phyloP scores from a whole-genome alignment of 2,797 vertebrate species.

The Argentina silus region DNA sequence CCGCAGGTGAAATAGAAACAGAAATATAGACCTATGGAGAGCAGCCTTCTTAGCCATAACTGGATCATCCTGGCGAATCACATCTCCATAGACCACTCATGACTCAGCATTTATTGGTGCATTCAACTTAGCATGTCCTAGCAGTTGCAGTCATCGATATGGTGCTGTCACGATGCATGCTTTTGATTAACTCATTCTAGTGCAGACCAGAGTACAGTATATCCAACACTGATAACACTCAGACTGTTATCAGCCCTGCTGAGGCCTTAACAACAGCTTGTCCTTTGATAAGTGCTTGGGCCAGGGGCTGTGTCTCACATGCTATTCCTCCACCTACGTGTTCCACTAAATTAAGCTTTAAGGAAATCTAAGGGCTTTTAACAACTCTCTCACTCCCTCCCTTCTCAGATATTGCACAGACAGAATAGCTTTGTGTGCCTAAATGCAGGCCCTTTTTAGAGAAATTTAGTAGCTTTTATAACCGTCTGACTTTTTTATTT shows the following conservation, averaged over 20 bases:
- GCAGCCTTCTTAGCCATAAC: background rate
- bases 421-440: slow-evolving; percentile 55
- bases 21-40: background rate
- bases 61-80: too few relatives aligned
- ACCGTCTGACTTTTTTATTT: slow-evolving; percentile 44
- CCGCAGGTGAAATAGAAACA: background rate
- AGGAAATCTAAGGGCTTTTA: slow-evolving; percentile 53
- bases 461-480: slow-evolving; percentile 42
- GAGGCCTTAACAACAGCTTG: slow-evolving; percentile 38
- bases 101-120: background rate
- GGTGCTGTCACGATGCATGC: too few relatives aligned
- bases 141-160: too few relatives aligned
- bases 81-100: too few relatives aligned
- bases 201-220: background rate
- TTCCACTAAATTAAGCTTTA: slow-evolving; percentile 33
- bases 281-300: slow-evolving; percentile 51
- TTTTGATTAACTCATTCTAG: too few relatives aligned
- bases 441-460: slow-evolving; percentile 13
- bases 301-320: slow-evolving; percentile 39
- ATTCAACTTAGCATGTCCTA: background rate
- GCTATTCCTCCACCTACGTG: slow-evolving; percentile 15
- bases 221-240: background rate
- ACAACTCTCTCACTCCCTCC: slow-evolving; percentile 37
- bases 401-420: slow-evolving; percentile 31
- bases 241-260: background rate